A percentile compares a stretch with the other conserved stretches of the same genome.
Evolutionary conservation across 2,797 vertebrate genomes (phyloP).

Genomic region (Micromesistius poutassou): DNA sequence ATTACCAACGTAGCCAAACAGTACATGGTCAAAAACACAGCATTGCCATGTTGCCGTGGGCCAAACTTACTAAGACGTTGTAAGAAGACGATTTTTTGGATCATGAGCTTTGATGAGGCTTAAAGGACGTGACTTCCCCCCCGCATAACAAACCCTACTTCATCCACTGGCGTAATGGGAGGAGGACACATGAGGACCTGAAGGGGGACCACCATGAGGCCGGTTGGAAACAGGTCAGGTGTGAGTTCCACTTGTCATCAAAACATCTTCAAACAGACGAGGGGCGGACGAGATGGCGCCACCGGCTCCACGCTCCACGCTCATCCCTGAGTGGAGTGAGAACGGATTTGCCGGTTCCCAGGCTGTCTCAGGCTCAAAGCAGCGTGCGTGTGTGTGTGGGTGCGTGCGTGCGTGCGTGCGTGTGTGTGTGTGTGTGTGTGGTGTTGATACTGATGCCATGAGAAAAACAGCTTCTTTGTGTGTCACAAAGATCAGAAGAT

Average conservation of each 20-base stretch:
- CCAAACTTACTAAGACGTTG: not conserved
- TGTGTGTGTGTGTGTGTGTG: not conserved
- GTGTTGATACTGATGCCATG: conserved; percentile 26
- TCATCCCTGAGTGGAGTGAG: conserved; percentile 12
- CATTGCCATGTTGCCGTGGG: not conserved
- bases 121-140: not conserved
- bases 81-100: not conserved
- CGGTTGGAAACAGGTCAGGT: not conserved
- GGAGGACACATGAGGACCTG: not conserved
- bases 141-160: not conserved
- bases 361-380: conserved; percentile 27
- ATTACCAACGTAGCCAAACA: not conserved
- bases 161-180: not conserved
- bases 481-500: conserved; percentile 66
- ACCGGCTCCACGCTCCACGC: not conserved
- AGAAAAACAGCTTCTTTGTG: conserved; percentile 61
- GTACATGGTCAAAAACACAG: not conserved
- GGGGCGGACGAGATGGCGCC: too few relatives aligned
- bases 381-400: conserved; percentile 14
- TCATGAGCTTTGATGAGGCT: not conserved
- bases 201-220: not conserved
- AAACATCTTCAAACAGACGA: not conserved
- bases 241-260: not conserved
- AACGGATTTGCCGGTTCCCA: conserved; percentile 13
- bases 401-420: conserved; percentile 16